Conservation (phyloP, 2,888 invertebrate species). For the Mesochorus sp. region DNA sequence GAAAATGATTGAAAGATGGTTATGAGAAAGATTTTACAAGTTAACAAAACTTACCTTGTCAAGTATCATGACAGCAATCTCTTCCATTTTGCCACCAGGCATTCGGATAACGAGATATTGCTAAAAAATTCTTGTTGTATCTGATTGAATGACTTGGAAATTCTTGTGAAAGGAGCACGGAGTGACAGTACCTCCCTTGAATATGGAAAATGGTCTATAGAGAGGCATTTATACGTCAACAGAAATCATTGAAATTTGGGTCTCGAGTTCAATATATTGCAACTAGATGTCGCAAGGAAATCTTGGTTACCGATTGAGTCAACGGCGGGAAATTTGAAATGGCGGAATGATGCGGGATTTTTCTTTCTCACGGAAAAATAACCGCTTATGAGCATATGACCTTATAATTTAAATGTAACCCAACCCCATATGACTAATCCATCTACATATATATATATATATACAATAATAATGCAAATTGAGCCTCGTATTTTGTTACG, state of each 20-base stretch:
- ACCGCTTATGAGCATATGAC: background rate
- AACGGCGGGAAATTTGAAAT: background rate
- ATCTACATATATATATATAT: no score
- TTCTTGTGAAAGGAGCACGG: constrained; percentile 67
- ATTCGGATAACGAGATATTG: constrained; percentile 33
- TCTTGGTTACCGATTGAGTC: background rate
- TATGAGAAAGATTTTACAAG: background rate
- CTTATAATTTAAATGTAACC: no score
- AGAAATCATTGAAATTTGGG: background rate
- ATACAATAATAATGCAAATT: no score
- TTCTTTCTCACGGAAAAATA: background rate
- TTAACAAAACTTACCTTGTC: constrained; percentile 87
- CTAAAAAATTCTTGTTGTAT: constrained; percentile 35
- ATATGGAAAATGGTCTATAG: background rate
- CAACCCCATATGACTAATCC: no score
- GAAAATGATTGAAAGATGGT: background rate
- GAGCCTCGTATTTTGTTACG: no score
- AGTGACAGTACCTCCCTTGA: constrained; percentile 50
- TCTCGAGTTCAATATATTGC: background rate
- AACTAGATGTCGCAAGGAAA: background rate
- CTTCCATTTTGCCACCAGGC: constrained; percentile 86
- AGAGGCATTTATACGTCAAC: no score
- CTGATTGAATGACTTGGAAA: constrained; percentile 75
- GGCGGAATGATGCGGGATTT: no score
- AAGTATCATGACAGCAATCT: constrained; percentile 90